Evolutionary conservation across 2,797 vertebrate species (phyloP).

Genomic region (Acropternis orthonyx): DNA sequence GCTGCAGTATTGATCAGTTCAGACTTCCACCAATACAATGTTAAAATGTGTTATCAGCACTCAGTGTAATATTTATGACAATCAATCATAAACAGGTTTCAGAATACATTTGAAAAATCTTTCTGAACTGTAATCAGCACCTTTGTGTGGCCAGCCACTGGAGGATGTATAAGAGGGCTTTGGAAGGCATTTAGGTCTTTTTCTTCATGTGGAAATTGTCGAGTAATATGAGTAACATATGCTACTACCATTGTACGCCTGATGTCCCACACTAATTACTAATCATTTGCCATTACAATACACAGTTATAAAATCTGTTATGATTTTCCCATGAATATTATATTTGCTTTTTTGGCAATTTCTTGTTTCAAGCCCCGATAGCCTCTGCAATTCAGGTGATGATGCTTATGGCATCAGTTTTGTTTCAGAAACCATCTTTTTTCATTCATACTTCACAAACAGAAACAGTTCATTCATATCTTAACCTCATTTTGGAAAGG

Average conservation of each 20-base stretch:
- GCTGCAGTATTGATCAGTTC: background rate
- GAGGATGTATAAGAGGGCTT: background rate
- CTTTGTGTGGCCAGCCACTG: background rate
- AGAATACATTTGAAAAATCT: background rate
- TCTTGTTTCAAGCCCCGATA: accelerated
- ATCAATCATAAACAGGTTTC: background rate
- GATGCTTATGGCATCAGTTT: background rate
- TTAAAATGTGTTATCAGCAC: background rate
- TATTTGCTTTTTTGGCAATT: background rate
- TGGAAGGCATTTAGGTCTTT: background rate
- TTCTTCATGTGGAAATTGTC: background rate
- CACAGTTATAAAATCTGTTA: background rate
- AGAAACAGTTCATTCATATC: background rate
- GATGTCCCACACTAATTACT: background rate
- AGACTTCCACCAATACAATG: background rate
- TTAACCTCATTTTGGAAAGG: background rate
- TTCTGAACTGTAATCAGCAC: background rate
- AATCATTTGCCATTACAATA: background rate
- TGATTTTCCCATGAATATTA: background rate
- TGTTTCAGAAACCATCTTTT: background rate
- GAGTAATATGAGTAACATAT: background rate
- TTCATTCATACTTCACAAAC: background rate
- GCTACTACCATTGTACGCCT: background rate
- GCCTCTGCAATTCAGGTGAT: background rate
- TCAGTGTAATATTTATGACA: background rate